A percentile compares a stretch with the other conserved stretches of the same genome.
phyloP scores from a whole-genome alignment of 2,113 vertebrate species.

The Silurus meridionalis region DNA sequence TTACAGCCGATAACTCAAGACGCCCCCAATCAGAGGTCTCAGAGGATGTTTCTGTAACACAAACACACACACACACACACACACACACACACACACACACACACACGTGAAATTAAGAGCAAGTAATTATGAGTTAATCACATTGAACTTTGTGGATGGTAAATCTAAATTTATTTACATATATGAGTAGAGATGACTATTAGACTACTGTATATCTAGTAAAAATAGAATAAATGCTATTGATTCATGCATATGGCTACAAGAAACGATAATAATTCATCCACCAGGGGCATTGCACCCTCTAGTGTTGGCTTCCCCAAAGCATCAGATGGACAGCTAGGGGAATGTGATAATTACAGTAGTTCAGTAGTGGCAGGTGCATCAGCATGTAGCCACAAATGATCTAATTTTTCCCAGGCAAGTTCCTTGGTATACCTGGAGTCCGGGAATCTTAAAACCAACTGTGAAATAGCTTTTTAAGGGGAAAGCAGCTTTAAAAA shows the following conservation, averaged over 20 bases:
- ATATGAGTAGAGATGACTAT: background rate
- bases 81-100: constrained; percentile 7
- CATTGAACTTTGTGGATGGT: background rate
- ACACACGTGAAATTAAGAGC: background rate
- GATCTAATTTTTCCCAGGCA: constrained; percentile 5
- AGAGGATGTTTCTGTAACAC: constrained; percentile 62
- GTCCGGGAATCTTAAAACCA: background rate
- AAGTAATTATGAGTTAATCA: background rate
- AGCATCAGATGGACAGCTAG: background rate
- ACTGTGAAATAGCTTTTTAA: constrained; percentile 15
- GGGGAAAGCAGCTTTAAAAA: background rate
- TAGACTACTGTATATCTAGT: background rate
- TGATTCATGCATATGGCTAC: constrained; percentile 19
- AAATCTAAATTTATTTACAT: background rate
- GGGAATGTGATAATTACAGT: background rate
- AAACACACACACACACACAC: constrained; percentile 14
- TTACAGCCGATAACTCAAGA: constrained; percentile 69
- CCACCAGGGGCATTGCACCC: constrained; percentile 51
- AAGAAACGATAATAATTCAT: constrained; percentile 19
- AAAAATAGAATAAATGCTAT: background rate
- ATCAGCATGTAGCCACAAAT: background rate
- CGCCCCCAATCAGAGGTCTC: constrained; percentile 61
- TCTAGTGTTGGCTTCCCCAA: constrained; percentile 56
- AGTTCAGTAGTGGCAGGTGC: constrained; percentile 1
- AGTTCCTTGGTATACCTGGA: background rate